A percentile compares a stretch with the other conserved stretches of the same genome.
phyloP scores from a whole-genome alignment of 2,113 vertebrate species.

The Gambusia holbrooki region DNA sequence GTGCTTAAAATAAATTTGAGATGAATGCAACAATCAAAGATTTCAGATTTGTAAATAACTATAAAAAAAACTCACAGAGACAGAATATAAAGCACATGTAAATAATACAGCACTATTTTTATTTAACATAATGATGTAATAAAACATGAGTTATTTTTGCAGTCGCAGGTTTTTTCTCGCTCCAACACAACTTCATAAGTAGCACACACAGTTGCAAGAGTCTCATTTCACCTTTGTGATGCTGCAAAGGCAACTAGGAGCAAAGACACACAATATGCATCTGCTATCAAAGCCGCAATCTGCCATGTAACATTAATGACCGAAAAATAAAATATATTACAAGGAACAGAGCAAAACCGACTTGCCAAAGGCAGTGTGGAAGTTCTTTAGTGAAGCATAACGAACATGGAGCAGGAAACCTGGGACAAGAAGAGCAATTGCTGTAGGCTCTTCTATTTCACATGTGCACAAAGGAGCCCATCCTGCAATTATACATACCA shows the following conservation, averaged over 20 bases:
- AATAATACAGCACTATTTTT: conserved; percentile 42
- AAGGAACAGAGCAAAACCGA: conserved; percentile 58
- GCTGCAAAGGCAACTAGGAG: conserved; percentile 67
- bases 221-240: conserved; percentile 39
- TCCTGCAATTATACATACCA: conserved; percentile 70
- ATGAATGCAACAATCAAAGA: too few species aligned
- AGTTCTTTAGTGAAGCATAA: conserved; percentile 76
- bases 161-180: conserved; percentile 39
- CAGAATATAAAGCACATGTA: conserved; percentile 21
- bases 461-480: conserved; percentile 60
- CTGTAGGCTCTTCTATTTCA: conserved; percentile 69
- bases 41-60: conserved; percentile 23
- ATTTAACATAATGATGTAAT: not conserved
- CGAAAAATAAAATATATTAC: conserved; percentile 48
- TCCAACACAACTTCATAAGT: conserved; percentile 35
- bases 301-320: conserved; percentile 80
- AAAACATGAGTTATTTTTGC: conserved; percentile 51
- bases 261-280: conserved; percentile 76
- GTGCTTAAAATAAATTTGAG: too few species aligned
- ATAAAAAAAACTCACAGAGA: conserved; percentile 31
- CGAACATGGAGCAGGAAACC: conserved; percentile 68
- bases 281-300: conserved; percentile 80
- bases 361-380: conserved; percentile 76
- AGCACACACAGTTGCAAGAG: conserved; percentile 43
- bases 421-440: conserved; percentile 68